Base-by-base conservation (phyloP, 2,113 vertebrate genomes). In the Vidua macroura region DNA sequence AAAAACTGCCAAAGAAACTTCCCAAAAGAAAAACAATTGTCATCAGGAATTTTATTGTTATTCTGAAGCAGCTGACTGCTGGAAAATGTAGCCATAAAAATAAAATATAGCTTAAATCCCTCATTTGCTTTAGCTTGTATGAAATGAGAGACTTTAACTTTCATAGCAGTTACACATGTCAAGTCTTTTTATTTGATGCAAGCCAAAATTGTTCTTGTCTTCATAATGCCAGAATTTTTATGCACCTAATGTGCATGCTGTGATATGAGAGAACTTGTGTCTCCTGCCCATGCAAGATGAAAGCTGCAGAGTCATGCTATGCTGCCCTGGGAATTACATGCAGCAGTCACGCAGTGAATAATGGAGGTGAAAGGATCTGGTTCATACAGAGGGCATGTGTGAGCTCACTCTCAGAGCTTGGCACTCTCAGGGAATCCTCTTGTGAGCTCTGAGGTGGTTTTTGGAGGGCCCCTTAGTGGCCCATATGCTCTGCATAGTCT, bases 31-130 rank as follows among this genome's bases (percentile, higher is more conserved):
- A 94, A 96, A 67, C 67, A 96, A 92, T 83, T 37, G 48, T 68
- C 94, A 91, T 91, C 91, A 96, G 85, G 68, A 95, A 90, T 97
- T 97, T 97, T 97, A 97, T 94, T 95, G 67, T 93, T 95, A 94
- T 85, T 95, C 88, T 95, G 92, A 96, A 98, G 76, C 85, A 97
- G 89, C 93, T 97, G 95, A 97, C 74, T 96, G 83, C 48, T 17
- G 18, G 81, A 95, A 97, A 97, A 95, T 63, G 64, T 63, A 59
- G 41, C 41, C 67, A 95, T 97, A 96, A 96, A 82, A 64, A 90
- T 93, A 95, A 97, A 96, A 97, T 95, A 94, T 21, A 80, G 39
- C 28, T 95, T 60, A 77, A 83, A 95, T 89, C 75, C 35, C 81
- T 94, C 83, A 95, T 98, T 97, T 98, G 90, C 90, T 77, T 96